Evolutionary conservation across 2,113 vertebrate genomes (phyloP).

Genomic region (Eudorcas thomsonii): DNA sequence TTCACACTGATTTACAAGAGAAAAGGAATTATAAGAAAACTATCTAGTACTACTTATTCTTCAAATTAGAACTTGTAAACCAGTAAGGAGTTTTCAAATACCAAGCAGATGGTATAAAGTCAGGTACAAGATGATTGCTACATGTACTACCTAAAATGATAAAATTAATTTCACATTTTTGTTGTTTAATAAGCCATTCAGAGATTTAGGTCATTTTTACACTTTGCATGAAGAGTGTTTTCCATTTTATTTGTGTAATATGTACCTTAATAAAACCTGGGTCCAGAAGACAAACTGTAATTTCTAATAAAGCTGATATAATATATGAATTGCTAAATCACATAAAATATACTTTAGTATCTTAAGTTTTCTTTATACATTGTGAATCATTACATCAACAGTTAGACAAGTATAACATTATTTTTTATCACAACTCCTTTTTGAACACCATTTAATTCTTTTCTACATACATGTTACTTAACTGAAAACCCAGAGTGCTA

Average conservation of each 20-base stretch:
- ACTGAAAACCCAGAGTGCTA: not conserved
- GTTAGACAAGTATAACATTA: not conserved
- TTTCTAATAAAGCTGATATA: not conserved
- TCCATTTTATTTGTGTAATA: not conserved
- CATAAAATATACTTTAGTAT: not conserved
- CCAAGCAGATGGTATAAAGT: constrained; percentile 2
- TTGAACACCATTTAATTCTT: not conserved
- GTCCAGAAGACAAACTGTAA: not conserved
- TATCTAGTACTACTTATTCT: not conserved
- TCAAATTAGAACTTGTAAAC: not conserved
- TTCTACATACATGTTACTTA: not conserved
- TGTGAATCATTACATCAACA: not conserved
- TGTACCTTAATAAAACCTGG: not conserved
- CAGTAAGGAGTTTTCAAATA: not conserved
- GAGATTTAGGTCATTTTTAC: not conserved
- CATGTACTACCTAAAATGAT: not conserved
- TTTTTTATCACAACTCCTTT: not conserved
- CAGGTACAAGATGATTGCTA: not conserved
- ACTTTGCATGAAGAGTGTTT: not conserved
- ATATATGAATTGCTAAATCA: not conserved
- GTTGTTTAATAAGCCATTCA: not conserved
- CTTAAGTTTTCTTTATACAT: not conserved
- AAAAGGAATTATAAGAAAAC: not conserved
- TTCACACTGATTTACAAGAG: not conserved
- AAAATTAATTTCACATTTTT: not conserved